Evolutionary conservation across 1,140 invertebrate species (phyloP).

Genomic region (Ruditapes philippinarum): DNA sequence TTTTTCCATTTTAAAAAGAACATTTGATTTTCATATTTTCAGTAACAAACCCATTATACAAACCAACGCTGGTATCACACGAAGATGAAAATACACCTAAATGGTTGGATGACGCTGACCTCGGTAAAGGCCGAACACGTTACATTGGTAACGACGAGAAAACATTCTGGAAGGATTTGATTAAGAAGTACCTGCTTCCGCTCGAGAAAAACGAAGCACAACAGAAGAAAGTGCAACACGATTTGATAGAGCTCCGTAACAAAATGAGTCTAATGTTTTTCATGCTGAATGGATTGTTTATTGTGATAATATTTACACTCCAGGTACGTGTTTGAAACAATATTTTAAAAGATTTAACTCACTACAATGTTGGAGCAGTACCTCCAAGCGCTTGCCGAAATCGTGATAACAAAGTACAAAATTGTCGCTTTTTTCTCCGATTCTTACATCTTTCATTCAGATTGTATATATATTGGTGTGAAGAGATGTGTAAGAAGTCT

Average conservation of each 20-base stretch:
- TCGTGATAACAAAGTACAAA: too few relatives aligned
- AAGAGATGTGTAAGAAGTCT: too few relatives aligned
- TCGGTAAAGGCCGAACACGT: constrained; percentile 79
- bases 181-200: constrained; percentile 82
- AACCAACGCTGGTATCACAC: constrained; percentile 64
- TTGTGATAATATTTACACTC: constrained; percentile 83
- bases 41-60: constrained; percentile 71
- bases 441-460: too few relatives aligned
- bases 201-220: constrained; percentile 76
- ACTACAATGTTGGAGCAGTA: too few relatives aligned
- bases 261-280: constrained; percentile 89
- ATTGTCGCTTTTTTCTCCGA: too few relatives aligned
- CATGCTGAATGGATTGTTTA: constrained; percentile 84
- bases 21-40: too few relatives aligned
- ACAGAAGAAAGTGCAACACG: constrained; percentile 88
- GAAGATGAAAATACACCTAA: constrained; percentile 87
- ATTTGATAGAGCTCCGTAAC: constrained; percentile 97
- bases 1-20: too few relatives aligned
- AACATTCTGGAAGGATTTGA: constrained; percentile 82
- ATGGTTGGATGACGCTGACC: constrained; percentile 95
- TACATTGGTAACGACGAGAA: constrained; percentile 90
- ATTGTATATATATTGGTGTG: too few relatives aligned
- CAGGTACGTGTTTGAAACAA: too few relatives aligned
- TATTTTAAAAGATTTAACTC: too few relatives aligned
- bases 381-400: too few relatives aligned